phyloP scores from a whole-genome alignment of 2,888 invertebrate genomes.

The Chymomyza caudatula region DNA sequence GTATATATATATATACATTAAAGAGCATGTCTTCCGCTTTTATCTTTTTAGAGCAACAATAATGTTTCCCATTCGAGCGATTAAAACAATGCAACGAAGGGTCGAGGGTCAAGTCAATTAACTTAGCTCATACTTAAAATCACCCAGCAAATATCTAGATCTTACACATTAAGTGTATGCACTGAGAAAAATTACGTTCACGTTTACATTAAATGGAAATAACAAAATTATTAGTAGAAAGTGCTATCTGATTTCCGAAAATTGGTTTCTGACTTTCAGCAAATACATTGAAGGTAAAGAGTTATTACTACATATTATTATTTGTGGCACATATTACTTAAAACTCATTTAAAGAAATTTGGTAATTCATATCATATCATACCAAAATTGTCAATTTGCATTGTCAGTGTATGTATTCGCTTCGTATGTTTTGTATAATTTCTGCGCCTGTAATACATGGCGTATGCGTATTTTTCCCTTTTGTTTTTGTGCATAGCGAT shows the following conservation, averaged over 20 bases:
- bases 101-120: slow-evolving; percentile 53
- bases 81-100: slow-evolving; percentile 48
- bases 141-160: not conserved
- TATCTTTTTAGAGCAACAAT: not conserved
- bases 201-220: no score
- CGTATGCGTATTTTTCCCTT: slow-evolving; percentile 46
- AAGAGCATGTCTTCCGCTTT: not conserved
- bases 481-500: slow-evolving; percentile 12
- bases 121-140: slow-evolving; percentile 26
- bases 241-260: no score
- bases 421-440: not conserved
- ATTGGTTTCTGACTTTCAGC: no score
- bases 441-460: slow-evolving; percentile 50
- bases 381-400: not conserved
- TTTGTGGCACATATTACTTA: no score
- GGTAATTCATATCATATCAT: not conserved
- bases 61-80: slow-evolving; percentile 22
- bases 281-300: no score
- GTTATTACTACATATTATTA: no score
- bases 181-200: not conserved
- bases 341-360: no score
- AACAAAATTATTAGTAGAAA: no score
- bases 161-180: not conserved
- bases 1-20: no score
- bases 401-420: not conserved